Base-by-base conservation (phyloP, 2,113 vertebrate genomes). In the Salvator merianae region DNA sequence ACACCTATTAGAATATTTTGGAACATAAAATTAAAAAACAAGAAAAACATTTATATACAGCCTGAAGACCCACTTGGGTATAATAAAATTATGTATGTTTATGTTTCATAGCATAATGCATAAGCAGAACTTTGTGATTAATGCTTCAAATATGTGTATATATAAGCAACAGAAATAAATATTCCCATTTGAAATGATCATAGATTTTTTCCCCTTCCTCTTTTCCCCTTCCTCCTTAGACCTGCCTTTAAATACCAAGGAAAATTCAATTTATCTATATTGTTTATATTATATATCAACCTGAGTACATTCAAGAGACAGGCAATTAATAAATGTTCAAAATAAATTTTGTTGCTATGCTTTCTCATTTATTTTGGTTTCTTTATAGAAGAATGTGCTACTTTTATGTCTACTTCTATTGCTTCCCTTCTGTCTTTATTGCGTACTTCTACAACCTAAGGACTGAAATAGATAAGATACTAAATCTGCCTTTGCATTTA, bases 61-160 rank as follows among this genome's bases (percentile, higher is more conserved):
- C 30, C 12, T 79, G 36, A 72, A 83, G n/a, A 0, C 26, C 18
- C 40, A 8, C 28, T 55, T 63, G 47, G 1, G 76, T 69, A 24
- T 0, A 72, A 70, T 53, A 80, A 70, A 77, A 83, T 65, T 65
- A 2, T 20, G 14, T 18, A 73, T 36, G 10, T 55, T 16, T 66
- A 70, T 77, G 6, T 9, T 63, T 2, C 34, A 66, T 66, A 73
- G 26, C 62, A 1, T 59, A 7, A 78, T 72, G 0, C 7, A 59
- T 8, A 38, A 36, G 1, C 34, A 65, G 38, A 75, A 59, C 14
- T 8, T 59, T 59, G 47, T 14, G 26, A 72, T 53, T 89, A 16
- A 70, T 26, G 2, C 53, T n/a, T 43, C 32, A 1, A 75, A 0
- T 8, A 73, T 0, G 0, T 7, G 2, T 65, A 72, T n/a, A 72